Evolutionary conservation across 2,113 vertebrate species (phyloP).

Genomic region (Megatriorchis doriae): DNA sequence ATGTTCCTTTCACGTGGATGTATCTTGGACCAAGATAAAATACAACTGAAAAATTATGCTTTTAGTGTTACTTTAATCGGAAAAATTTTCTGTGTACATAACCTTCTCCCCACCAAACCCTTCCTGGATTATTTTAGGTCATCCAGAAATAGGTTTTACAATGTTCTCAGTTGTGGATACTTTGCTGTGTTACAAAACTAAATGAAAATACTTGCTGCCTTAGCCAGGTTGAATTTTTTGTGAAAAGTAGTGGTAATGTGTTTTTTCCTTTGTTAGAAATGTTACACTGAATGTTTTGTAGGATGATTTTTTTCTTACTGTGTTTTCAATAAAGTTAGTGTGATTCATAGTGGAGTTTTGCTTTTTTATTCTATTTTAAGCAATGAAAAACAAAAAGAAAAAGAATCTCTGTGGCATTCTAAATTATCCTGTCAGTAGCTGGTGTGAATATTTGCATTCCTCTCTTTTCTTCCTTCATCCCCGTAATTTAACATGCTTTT

Average conservation of each 20-base stretch:
- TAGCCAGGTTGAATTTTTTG: background rate
- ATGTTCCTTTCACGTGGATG: background rate
- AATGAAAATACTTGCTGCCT: background rate
- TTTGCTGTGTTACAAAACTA: background rate
- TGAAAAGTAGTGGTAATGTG: background rate
- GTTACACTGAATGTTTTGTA: slow-evolving; percentile 49
- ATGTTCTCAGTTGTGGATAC: background rate
- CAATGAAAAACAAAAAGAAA: background rate
- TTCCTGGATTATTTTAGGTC: background rate
- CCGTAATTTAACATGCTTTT: background rate
- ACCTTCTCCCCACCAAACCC: background rate
- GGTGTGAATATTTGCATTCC: background rate
- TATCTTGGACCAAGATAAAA: background rate
- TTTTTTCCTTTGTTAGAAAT: background rate
- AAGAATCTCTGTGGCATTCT: background rate
- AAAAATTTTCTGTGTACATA: background rate
- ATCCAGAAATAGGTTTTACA: background rate
- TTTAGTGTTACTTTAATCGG: background rate
- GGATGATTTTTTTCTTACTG: background rate
- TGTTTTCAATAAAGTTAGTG: slow-evolving; percentile 58
- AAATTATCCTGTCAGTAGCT: background rate
- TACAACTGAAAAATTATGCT: background rate
- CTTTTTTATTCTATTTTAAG: background rate
- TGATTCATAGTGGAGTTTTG: slow-evolving; percentile 7
- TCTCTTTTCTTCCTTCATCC: background rate